Conservation (phyloP, 1,140 invertebrate genomes). For the Lamellibrachia luymesi region DNA sequence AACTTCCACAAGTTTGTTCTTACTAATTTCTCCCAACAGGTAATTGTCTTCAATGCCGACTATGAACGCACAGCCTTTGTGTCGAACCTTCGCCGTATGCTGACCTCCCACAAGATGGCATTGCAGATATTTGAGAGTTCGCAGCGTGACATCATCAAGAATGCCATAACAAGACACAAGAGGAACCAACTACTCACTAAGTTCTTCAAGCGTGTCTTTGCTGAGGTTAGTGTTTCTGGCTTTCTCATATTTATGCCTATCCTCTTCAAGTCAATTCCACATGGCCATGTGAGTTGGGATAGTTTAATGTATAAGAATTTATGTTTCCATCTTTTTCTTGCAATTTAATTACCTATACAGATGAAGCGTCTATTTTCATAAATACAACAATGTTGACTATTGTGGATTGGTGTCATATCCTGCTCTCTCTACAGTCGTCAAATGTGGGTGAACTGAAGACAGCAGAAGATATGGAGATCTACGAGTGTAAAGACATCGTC, state of each 20-base stretch:
- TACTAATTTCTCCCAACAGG: conserved; percentile 36
- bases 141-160: conserved; percentile 83
- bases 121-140: conserved; percentile 67
- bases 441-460: conserved; percentile 7
- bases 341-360: too few relatives aligned
- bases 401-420: neutral
- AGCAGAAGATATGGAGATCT: conserved; percentile 19
- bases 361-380: neutral
- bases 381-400: neutral
- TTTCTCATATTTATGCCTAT: neutral
- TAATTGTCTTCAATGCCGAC: conserved; percentile 87
- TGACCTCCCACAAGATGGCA: conserved; percentile 78
- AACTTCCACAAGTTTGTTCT: neutral
- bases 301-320: too few relatives aligned
- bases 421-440: conserved; percentile 12
- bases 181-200: conserved; percentile 91
- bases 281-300: neutral
- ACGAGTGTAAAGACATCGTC: conserved; percentile 54
- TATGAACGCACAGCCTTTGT: conserved; percentile 82
- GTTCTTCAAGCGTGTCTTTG: conserved; percentile 98
- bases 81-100: conserved; percentile 82
- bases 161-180: conserved; percentile 93
- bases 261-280: too few relatives aligned
- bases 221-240: conserved; percentile 61
- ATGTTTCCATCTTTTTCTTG: too few relatives aligned